A percentile compares a stretch with the other conserved stretches of the same genome.
phyloP scores from a whole-genome alignment of 1,140 invertebrate species.

The Periplaneta americana region DNA sequence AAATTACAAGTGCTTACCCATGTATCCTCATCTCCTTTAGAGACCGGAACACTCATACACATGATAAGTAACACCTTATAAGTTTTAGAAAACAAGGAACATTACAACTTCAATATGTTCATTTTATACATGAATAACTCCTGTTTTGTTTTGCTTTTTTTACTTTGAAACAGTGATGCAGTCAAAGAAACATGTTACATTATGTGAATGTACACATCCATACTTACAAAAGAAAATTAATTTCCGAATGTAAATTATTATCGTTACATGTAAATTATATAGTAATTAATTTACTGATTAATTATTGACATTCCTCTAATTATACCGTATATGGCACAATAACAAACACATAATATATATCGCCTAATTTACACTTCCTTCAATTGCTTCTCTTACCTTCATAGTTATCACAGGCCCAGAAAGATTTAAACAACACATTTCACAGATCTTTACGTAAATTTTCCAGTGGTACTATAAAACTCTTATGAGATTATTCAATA shows the following conservation, averaged over 20 bases:
- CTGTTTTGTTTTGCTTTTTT: not conserved
- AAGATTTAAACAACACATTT: conserved; percentile 3
- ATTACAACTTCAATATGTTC: not conserved
- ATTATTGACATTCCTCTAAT: not conserved
- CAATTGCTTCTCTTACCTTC: not conserved
- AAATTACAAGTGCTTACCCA: not conserved
- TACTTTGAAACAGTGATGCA: not conserved
- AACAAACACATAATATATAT: conserved; percentile 1
- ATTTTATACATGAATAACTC: not conserved
- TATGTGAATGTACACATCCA: not conserved
- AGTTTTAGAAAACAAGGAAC: not conserved
- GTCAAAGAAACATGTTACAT: not conserved
- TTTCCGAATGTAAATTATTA: not conserved
- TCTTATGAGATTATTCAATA: not conserved
- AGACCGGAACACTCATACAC: not conserved
- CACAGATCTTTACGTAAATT: not conserved
- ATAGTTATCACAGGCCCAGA: conserved; percentile 8
- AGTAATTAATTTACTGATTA: not conserved
- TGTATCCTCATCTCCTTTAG: not conserved
- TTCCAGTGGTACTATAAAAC: not conserved
- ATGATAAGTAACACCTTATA: not conserved
- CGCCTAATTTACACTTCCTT: not conserved
- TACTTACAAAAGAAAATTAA: not conserved
- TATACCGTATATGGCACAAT: conserved; percentile 8
- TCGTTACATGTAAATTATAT: not conserved